Percentiles rank a stretch among this genome's conserved stretches.
These are phyloP conservation scores for Ranitomeya variabilis DNA, from an alignment of 2,113 vertebrate species.

Conservation along the genomic window DNA sequence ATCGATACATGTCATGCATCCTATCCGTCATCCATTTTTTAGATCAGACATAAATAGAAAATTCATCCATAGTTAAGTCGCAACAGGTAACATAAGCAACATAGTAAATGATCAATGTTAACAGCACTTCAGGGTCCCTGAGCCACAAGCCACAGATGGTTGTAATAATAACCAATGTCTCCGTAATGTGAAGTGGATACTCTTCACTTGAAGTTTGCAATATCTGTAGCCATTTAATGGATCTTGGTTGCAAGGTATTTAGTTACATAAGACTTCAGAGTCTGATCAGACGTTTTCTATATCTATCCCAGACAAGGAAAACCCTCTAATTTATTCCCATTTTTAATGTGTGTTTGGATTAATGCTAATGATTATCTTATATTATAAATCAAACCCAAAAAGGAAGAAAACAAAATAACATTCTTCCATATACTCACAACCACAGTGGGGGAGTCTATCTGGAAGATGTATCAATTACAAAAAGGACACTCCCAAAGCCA, in stretches of 20 bases:
- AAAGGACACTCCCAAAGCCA: too few species aligned
- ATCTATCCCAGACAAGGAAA: neutral
- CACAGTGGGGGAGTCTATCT: too few species aligned
- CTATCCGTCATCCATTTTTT: too few species aligned
- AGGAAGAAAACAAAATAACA: too few species aligned
- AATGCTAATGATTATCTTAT: too few species aligned
- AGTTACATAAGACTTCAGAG: neutral
- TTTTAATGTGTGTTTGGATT: too few species aligned
- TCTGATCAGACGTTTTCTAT: neutral
- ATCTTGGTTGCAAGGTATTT: neutral
- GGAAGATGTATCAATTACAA: too few species aligned
- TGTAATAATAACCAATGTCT: neutral
- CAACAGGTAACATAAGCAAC: neutral
- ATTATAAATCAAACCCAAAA: too few species aligned
- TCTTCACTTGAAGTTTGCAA: neutral
- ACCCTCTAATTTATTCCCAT: neutral
- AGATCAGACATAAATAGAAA: neutral
- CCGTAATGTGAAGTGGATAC: neutral
- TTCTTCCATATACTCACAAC: too few species aligned
- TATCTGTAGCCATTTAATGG: conserved; percentile 4
- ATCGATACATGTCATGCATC: neutral
- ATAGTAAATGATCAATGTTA: neutral
- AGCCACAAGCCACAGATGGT: conserved; percentile 1
- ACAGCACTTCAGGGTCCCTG: neutral
- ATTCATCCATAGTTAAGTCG: neutral